Base-by-base conservation (phyloP, 2,888 invertebrate species). In the Coelopa pilipes region DNA sequence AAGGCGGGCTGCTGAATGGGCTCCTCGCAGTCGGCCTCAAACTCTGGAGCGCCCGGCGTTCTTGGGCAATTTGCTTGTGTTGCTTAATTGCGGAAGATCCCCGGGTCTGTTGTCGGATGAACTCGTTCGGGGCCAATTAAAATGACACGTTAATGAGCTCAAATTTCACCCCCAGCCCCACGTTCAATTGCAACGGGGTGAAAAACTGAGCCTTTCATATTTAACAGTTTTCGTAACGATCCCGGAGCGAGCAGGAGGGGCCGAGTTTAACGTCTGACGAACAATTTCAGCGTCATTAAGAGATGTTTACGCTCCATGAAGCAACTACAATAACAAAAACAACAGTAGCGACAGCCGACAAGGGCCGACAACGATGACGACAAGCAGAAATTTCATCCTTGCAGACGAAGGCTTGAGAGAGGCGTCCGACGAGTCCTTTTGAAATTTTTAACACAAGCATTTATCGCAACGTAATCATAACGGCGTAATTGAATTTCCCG, bases 231-330 rank as follows among this genome's bases (percentile, higher is more conserved):
- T 15, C 17, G 21, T 15, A 21, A 19, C 50, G 21, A 50, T 12
- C 50, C 17, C 66, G 47, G 57, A 17, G n/a, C 11, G 17, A 57
- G 17, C 7, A 57, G 17, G 17, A 57, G 34, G 34, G n/a, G n/a
- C 34, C n/a, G 13, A 63, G 46, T 45, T 34, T 45, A 70, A 63
- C 63, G 53, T 59, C 59, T 53, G 71, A 71, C 63, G 63, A 70
- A 62, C 70, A 60, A 71, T 50, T 71, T 71, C 71, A 71, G 63
- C 71, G 53, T 71, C 71, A 71, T 71, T 71, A 63, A 53, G 71
- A 63, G 63, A 71, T 63, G 24, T 71, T 71, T 71, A 71, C 53
- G 71, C 71, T 71, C 55, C 45, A 71, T 53, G 50, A 24, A 70
- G 47, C 45, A 45, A 50, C 57, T 17, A 65, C 65, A 65, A 65